A percentile compares a stretch with the other conserved stretches of the same genome.
These are phyloP conservation scores for Chaetophractus vellerosus DNA, from an alignment of 2,797 vertebrate species.

Conservation along the genomic window DNA sequence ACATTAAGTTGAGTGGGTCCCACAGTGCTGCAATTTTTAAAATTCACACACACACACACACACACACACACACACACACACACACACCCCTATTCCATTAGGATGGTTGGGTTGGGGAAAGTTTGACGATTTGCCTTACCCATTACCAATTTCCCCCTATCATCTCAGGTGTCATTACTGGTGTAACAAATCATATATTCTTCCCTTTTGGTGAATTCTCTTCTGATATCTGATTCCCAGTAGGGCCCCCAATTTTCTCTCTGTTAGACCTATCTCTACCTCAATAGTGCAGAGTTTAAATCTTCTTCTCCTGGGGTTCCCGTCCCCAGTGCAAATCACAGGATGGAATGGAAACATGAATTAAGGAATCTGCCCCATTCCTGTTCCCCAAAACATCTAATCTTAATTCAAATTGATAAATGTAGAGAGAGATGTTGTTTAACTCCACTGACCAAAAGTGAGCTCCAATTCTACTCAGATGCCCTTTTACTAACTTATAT, in stretches of 20 bases:
- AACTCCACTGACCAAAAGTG: background rate
- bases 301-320: background rate
- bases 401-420: background rate
- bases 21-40: background rate
- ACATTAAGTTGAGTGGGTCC: background rate
- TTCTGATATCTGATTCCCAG: conserved; percentile 20
- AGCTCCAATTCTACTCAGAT: background rate
- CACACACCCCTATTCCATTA: background rate
- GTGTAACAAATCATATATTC: background rate
- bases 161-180: background rate
- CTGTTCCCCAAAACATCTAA: background rate
- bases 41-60: background rate
- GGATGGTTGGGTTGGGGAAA: background rate
- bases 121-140: background rate
- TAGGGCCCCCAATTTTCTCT: background rate
- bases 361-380: background rate
- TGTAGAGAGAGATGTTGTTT: background rate
- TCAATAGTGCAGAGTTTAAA: conserved; percentile 34
- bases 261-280: background rate
- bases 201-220: background rate
- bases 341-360: background rate
- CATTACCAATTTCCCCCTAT: background rate
- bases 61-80: too few relatives aligned
- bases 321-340: background rate
- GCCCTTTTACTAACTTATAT: background rate